A percentile compares a stretch with the other conserved stretches of the same genome.
Evolutionary conservation across 2,888 invertebrate species (phyloP).

Genomic region (Amphiduros pacificus): DNA sequence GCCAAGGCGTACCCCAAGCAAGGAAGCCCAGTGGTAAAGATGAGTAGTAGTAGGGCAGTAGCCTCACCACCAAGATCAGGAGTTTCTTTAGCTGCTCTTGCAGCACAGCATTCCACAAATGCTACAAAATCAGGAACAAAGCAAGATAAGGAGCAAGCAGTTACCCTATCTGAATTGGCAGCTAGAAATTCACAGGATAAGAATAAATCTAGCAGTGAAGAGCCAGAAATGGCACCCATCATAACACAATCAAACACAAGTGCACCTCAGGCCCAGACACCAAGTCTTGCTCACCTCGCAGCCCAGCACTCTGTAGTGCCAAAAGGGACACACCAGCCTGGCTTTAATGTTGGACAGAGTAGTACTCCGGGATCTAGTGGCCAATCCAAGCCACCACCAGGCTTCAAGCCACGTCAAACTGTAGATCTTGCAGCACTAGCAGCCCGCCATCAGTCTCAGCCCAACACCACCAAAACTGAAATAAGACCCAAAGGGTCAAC

Average conservation of each 20-base stretch:
- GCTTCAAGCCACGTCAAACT: background rate
- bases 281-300: no score
- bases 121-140: background rate
- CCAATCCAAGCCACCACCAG: no score
- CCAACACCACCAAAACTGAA: background rate
- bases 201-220: background rate
- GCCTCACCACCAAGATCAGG: no score
- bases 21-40: no score
- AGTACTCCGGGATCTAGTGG: no score
- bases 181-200: background rate
- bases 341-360: background rate
- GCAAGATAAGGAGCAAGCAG: background rate
- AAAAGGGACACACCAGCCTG: no score
- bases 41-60: no score
- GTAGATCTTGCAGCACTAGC: slow-evolving; percentile 13
- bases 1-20: no score
- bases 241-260: no score
- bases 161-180: slow-evolving; percentile 18
- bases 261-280: no score
- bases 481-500: background rate
- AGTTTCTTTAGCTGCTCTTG: slow-evolving; percentile 2
- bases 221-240: background rate
- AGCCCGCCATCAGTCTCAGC: background rate
- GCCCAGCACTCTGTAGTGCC: no score
- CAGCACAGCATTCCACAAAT: background rate